These are phyloP conservation scores for Xylocampa areola DNA, from an alignment of 2,888 invertebrate species.

Conservation along the genomic window DNA sequence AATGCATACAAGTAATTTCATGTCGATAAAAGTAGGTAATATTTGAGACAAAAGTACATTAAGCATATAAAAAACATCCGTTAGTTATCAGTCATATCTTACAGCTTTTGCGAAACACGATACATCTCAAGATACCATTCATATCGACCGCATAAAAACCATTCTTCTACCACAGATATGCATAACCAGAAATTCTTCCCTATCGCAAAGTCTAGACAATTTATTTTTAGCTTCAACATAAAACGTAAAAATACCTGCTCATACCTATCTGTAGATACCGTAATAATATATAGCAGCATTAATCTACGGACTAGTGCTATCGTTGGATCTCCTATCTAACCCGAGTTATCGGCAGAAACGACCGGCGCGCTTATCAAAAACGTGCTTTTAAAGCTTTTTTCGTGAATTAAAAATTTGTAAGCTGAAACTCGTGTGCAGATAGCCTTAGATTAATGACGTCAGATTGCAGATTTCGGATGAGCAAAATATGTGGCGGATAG, in stretches of 20 bases:
- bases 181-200: conserved; percentile 19
- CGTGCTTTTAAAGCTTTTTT: conserved; percentile 60
- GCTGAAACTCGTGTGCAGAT: conserved; percentile 52
- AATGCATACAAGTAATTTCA: no score
- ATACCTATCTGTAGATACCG: conserved; percentile 40
- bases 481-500: conserved; percentile 42
- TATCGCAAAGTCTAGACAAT: conserved; percentile 45
- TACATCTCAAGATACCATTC: background rate
- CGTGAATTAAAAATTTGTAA: conserved; percentile 56
- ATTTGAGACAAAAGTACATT: no score
- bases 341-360: conserved; percentile 60
- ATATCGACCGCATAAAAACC: conserved; percentile 4
- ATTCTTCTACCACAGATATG: conserved; percentile 6
- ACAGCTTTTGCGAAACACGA: background rate
- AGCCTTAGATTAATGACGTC: conserved; percentile 59
- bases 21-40: no score
- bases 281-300: conserved; percentile 34
- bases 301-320: conserved; percentile 56
- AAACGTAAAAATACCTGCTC: conserved; percentile 38
- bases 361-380: conserved; percentile 60
- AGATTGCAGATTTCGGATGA: conserved; percentile 56
- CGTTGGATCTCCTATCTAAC: conserved; percentile 57
- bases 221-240: conserved; percentile 36
- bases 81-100: background rate
- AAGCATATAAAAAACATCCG: no score